Base-by-base conservation (phyloP, 2,888 invertebrate genomes). In the Sisyra nigra region DNA sequence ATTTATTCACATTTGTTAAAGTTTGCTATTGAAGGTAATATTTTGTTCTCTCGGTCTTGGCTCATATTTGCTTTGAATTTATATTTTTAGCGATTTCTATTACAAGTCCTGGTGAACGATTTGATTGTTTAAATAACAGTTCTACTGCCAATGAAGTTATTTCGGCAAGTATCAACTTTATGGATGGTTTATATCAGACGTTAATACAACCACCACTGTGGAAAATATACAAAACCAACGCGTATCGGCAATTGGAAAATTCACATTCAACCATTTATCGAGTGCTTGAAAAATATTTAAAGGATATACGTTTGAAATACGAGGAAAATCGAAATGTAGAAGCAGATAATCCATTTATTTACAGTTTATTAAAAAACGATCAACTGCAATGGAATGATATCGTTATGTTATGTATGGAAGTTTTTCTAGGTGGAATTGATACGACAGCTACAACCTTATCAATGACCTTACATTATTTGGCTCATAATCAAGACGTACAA, bases 401-500 rank as follows among this genome's bases (percentile, higher is more conserved):
- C 13, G 55, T 61, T 42, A 67, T 72, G 53, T 57, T 74, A 40
- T 58, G 67, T 4, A 56, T 70, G 44, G 74, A 74, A 47, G 54
- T 71, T 45, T 72, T 74, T 54, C 60, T 67, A 33, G 73, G 71
- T 48, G 74, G 74, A 8, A 63, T 74, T 13, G 71, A 70, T 53
- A 71, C 75, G 29, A 69, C 68, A 3, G 67, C 68, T 9, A 68
- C 69, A 9, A 62, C 66, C 7, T 48, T 66, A 38, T 59, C 66
- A 14, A 61, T 68, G 51, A 62, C 65, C 19, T 52, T 70, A 9
- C 61, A 66, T 52, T 65, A 65, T 48, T 52, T 86, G 15, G 72
- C 81, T 0, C 65, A 58, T 34, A 71, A 83, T 59, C 68, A 62
- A 5, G 68, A 71, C 0, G 72, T 74, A 41, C 85, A 85, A 57